Percentiles rank a stretch among this genome's conserved stretches.
Evolutionary conservation across 1,140 invertebrate species (phyloP).

Genomic region (Anoplophora glabripennis): DNA sequence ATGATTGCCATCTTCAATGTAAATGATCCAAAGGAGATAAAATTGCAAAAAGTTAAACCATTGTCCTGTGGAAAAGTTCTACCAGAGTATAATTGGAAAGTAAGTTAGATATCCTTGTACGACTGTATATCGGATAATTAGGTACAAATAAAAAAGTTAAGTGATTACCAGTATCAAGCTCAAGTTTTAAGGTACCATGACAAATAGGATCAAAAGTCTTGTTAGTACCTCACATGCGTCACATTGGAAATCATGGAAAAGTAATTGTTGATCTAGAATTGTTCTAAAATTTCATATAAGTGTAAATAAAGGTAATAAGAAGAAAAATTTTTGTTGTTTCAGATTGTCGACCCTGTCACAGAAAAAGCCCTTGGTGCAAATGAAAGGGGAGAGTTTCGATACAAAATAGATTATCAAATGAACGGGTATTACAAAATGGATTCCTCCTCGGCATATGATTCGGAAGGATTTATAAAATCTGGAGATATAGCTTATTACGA

Average conservation of each 20-base stretch:
- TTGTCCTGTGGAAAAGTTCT: neutral
- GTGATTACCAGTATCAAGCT: too few species aligned
- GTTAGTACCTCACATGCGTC: too few species aligned
- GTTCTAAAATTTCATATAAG: too few species aligned
- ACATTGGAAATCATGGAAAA: too few species aligned
- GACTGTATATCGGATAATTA: too few species aligned
- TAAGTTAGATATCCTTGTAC: too few species aligned
- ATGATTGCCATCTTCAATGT: neutral
- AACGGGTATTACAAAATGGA: constrained; percentile 57
- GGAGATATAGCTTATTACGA: constrained; percentile 69
- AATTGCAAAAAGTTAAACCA: neutral
- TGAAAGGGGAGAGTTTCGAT: constrained; percentile 56
- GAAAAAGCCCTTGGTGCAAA: constrained; percentile 49
- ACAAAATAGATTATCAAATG: constrained; percentile 52
- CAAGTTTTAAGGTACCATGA: too few species aligned
- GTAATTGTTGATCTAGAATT: too few species aligned
- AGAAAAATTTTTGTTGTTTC: constrained; percentile 10
- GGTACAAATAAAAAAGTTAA: too few species aligned
- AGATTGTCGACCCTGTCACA: constrained; percentile 49
- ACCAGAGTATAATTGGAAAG: neutral
- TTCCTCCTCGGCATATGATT: constrained; percentile 59
- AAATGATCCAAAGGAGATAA: neutral
- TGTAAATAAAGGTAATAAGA: neutral
- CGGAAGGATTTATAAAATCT: constrained; percentile 62
- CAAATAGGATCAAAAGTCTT: too few species aligned